Conservation (phyloP, 35 echinoderm and acorn worm genomes). For the Apostichopus japonicus region DNA sequence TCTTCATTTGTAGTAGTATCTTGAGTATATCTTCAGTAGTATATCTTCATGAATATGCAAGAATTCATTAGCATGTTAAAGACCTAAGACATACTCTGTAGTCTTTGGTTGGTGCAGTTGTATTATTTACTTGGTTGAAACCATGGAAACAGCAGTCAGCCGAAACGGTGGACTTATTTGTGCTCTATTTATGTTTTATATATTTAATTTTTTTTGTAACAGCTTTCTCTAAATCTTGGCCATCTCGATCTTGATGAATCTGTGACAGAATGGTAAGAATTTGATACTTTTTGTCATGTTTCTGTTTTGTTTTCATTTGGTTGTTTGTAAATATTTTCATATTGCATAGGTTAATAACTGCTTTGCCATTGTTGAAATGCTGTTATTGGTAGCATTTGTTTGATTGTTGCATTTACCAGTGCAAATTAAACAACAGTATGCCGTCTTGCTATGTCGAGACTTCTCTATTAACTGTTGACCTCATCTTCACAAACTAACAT, state of each 20-base stretch:
- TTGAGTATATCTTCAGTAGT: neutral
- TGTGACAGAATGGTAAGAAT: slow-evolving; percentile 84
- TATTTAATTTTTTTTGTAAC: neutral
- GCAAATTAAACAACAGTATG: neutral
- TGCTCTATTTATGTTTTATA: neutral
- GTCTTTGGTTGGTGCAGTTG: no score
- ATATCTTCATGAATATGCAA: no score
- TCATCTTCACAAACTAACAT: no score
- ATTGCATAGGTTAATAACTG: neutral
- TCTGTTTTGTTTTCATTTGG: neutral
- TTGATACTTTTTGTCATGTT: neutral
- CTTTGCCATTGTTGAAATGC: neutral
- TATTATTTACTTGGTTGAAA: no score
- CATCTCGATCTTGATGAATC: slow-evolving; percentile 60
- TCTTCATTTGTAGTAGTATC: no score
- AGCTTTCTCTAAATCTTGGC: slow-evolving; percentile 62
- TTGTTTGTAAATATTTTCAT: neutral
- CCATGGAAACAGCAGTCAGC: no score
- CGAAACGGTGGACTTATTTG: neutral
- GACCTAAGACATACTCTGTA: no score
- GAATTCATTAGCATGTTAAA: no score
- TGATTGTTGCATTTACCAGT: neutral
- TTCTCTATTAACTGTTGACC: neutral
- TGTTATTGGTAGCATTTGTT: neutral
- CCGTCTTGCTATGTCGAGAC: neutral